These are phyloP conservation scores for Coccyzus lansbergi DNA, from an alignment of 2,797 vertebrate genomes.

Conservation along the genomic window DNA sequence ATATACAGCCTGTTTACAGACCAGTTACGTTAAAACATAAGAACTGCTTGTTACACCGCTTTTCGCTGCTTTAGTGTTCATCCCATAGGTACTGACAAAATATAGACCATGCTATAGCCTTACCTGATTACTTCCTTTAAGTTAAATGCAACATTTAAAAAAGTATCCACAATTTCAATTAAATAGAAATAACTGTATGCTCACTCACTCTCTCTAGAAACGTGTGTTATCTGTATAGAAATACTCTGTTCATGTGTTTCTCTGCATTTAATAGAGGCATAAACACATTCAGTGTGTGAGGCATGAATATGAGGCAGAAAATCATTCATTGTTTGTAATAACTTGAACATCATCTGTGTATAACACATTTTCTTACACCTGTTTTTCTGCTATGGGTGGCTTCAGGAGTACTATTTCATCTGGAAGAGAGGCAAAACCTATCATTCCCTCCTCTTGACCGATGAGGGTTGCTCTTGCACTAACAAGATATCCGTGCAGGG, in stretches of 20 bases:
- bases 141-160: not conserved
- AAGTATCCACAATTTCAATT: not conserved
- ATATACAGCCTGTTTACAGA: not conserved
- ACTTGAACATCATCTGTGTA: not conserved
- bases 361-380: not conserved
- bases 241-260: not conserved
- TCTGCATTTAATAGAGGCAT: not conserved
- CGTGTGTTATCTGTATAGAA: not conserved
- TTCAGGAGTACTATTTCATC: not conserved
- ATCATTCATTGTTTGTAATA: not conserved
- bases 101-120: not conserved
- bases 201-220: not conserved
- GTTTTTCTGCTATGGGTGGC: not conserved
- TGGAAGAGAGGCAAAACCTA: not conserved
- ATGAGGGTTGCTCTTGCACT: conserved; percentile 53
- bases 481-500: not conserved
- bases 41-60: not conserved
- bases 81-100: not conserved
- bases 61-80: not conserved
- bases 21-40: not conserved
- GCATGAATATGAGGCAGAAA: not conserved
- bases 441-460: conserved; percentile 37
- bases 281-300: not conserved
- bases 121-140: not conserved
- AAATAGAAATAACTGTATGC: not conserved